Base-by-base conservation (phyloP, 2,113 vertebrate species). In the Mystacornis crossleyi region DNA sequence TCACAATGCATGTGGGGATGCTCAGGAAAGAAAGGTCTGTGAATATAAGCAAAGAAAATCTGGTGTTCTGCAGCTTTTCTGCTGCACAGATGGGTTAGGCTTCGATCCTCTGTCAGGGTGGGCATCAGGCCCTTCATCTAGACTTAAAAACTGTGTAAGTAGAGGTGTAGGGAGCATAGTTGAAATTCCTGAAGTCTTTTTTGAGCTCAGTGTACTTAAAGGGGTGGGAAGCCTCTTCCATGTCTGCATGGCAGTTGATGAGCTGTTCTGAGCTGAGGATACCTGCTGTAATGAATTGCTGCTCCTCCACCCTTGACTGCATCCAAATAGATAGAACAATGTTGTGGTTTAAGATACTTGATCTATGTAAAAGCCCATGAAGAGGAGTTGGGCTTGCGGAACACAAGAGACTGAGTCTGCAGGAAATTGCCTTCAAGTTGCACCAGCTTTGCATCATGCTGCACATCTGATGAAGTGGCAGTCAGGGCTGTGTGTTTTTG, bases 401-500 rank as follows among this genome's bases (percentile, higher is more conserved):
- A 20, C 18, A 10, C 38, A 38, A 2, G 43, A 74, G 67, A 4
- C 55, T 48, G 42, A 1, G 45, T 60, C 78, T 14, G 17, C 82
- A 87, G 93, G 93, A 96, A 94, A 74, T 60, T 81, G 69, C 85
- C 90, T 81, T 91, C 55, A 3, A 64, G 75, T 95, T 9, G 4
- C 90, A 58, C 61, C 62, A 73, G 64, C 53, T 94, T 74, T 86
- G 92, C 75, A 31, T 77, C 34, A 0, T 36, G 25, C 79, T 67
- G 80, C 80, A 33, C 80, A 74, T 90, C 83, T 91, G 83, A 96
- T 78, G 89, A 95, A 77, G 51, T 93, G 83, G 86, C 85, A 64
- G 79, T 62, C 60, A 13, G 85, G 34, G 48, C 79, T 86, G 79
- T 93, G 79, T 90, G 86, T 18, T 93, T 94, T 90, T 79, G 82